phyloP scores from a whole-genome alignment of 2,797 vertebrate genomes.

The Acipenser transmontanus region DNA sequence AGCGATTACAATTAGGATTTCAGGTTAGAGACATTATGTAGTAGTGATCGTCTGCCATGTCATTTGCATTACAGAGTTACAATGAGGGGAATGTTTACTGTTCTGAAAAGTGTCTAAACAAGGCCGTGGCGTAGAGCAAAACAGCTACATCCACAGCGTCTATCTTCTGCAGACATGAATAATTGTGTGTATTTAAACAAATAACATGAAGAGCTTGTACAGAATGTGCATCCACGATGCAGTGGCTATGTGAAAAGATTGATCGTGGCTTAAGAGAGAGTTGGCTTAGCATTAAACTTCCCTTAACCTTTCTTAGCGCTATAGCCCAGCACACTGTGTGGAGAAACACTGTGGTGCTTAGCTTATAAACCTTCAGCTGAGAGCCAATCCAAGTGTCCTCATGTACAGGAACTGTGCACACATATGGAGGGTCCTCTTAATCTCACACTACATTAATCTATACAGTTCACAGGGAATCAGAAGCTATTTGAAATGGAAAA shows the following conservation, averaged over 20 bases:
- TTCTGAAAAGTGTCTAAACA: too few species aligned
- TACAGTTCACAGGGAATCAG: too few species aligned
- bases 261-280: not conserved
- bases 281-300: slow-evolving; percentile 4
- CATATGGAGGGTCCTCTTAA: too few species aligned
- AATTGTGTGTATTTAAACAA: slow-evolving; percentile 10
- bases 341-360: not conserved
- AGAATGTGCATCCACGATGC: not conserved
- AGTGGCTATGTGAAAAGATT: not conserved
- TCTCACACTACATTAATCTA: too few species aligned
- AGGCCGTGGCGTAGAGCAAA: too few species aligned
- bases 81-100: not conserved
- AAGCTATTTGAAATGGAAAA: too few species aligned
- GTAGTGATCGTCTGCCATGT: not conserved
- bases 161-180: not conserved
- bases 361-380: too few species aligned
- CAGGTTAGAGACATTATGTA: not conserved
- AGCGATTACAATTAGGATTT: too few species aligned
- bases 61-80: not conserved
- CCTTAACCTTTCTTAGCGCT: not conserved
- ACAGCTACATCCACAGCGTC: not conserved
- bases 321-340: not conserved
- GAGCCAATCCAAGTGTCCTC: too few species aligned
- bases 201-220: not conserved
- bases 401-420: too few species aligned